Conservation (phyloP, 2,113 vertebrate species). For the Sciurus niger region DNA sequence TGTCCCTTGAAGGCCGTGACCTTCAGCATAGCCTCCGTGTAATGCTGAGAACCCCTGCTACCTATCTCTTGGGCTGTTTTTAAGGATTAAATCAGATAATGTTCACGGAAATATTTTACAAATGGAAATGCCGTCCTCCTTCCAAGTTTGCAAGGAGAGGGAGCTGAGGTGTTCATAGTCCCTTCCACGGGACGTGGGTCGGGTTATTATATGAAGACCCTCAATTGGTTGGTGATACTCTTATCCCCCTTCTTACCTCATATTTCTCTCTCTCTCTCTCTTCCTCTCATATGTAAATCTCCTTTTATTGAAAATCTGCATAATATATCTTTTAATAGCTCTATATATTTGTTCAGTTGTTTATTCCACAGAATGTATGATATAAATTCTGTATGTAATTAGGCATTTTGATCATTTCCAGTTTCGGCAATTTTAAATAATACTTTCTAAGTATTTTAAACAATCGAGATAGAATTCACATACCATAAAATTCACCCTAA, state of each 20-base stretch:
- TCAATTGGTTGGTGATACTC: rapidly evolving
- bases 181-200: rapidly evolving
- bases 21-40: rapidly evolving
- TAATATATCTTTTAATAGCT: not conserved
- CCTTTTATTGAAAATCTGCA: not conserved
- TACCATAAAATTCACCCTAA: not conserved
- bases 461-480: not conserved
- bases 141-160: not conserved
- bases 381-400: not conserved
- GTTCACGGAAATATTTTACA: not conserved
- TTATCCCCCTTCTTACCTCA: no score
- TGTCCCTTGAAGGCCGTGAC: not conserved
- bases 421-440: slow-evolving; percentile 46
- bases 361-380: not conserved
- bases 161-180: rapidly evolving
- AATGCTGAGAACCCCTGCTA: rapidly evolving
- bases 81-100: not conserved
- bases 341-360: not conserved
- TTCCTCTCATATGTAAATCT: not conserved
- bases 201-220: not conserved
- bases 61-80: not conserved
- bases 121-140: not conserved
- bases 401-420: not conserved
- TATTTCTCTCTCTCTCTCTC: not conserved
- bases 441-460: not conserved